phyloP scores from a whole-genome alignment of 2,113 vertebrate species.

The Engystomops pustulosus region DNA sequence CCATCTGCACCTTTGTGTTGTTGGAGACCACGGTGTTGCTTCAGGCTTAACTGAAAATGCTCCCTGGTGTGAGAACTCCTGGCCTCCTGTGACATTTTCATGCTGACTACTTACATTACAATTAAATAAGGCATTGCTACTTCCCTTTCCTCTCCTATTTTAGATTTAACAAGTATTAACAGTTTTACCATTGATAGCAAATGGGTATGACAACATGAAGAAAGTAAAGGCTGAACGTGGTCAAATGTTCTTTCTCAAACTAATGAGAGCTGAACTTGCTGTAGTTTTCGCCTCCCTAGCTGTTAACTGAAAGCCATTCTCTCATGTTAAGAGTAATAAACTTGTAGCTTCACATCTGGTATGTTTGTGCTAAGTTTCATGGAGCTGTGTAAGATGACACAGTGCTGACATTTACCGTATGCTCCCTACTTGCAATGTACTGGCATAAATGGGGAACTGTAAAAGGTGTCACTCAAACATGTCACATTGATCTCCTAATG shows the following conservation, averaged over 20 bases:
- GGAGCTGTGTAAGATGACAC: slow-evolving; percentile 16
- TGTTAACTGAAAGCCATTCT: slow-evolving; percentile 21
- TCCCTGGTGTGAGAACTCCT: too few relatives aligned
- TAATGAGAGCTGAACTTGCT: not conserved
- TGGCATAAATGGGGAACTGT: slow-evolving; percentile 7
- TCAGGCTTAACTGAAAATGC: too few relatives aligned
- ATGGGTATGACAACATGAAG: not conserved
- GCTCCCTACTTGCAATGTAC: slow-evolving; percentile 11
- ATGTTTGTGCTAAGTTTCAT: slow-evolving; percentile 45
- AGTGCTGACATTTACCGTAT: slow-evolving; percentile 4
- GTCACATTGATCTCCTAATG: slow-evolving; percentile 24
- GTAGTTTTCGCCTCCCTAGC: not conserved
- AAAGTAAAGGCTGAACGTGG: not conserved
- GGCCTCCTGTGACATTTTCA: too few relatives aligned
- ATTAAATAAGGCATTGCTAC: not conserved
- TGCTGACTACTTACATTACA: not conserved
- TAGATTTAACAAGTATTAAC: not conserved
- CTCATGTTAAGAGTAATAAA: slow-evolving; percentile 28
- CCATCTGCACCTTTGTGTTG: too few relatives aligned
- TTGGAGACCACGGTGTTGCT: too few relatives aligned
- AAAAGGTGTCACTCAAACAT: slow-evolving; percentile 25
- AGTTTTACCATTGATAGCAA: not conserved
- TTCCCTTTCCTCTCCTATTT: too few relatives aligned
- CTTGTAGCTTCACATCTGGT: slow-evolving; percentile 32
- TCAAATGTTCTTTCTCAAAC: not conserved